Conservation (phyloP, 2,113 vertebrate species). For the Malurus melanocephalus region DNA sequence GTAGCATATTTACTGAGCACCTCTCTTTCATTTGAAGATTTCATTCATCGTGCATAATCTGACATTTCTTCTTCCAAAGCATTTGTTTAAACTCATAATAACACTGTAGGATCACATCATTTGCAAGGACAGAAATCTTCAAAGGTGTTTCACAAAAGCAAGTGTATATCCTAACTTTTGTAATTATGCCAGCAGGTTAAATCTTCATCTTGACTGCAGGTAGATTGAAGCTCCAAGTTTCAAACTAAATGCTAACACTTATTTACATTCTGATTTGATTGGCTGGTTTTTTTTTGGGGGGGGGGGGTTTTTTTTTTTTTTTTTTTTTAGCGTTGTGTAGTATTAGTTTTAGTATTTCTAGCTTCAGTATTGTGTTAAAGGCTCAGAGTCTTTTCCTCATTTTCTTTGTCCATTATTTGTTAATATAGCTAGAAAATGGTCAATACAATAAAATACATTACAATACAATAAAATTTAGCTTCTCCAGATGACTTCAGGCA, state of each 20-base stretch:
- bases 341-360: neutral
- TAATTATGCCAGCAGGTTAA: neutral
- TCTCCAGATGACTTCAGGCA: neutral
- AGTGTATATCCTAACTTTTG: neutral
- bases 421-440: neutral
- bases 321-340: too few relatives aligned
- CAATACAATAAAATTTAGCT: neutral
- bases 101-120: neutral
- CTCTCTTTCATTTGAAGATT: neutral
- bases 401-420: neutral
- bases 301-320: neutral
- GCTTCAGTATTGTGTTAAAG: neutral
- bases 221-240: neutral
- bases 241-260: neutral
- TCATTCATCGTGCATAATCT: neutral
- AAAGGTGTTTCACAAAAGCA: neutral
- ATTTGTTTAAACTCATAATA: neutral
- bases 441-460: neutral
- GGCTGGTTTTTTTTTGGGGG: rapidly evolving
- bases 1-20: neutral
- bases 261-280: neutral
- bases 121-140: neutral
- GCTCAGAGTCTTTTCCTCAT: rapidly evolving
- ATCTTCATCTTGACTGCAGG: neutral
- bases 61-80: neutral